Percentiles rank a stretch among this genome's conserved stretches.
phyloP scores from a whole-genome alignment of 1,140 invertebrate genomes.

The Lepidurus apus region DNA sequence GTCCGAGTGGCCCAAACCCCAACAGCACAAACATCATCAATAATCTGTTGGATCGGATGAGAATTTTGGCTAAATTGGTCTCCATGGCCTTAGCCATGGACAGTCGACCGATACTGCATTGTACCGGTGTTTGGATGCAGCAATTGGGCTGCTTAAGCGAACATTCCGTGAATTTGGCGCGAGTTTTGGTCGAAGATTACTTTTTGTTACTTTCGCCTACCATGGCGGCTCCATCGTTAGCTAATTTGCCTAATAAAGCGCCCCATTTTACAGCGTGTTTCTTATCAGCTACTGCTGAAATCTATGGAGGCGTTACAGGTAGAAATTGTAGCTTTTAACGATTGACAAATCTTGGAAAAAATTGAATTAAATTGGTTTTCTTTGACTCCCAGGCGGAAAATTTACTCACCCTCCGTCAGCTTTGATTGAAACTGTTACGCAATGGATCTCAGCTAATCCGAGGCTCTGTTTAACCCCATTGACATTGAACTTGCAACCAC shows the following conservation, averaged over 20 bases:
- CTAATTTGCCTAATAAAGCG: slow-evolving; percentile 53
- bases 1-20: slow-evolving; percentile 52
- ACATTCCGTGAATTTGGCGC: slow-evolving; percentile 56
- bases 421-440: slow-evolving; percentile 57
- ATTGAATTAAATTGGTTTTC: not conserved
- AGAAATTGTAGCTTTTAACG: not conserved
- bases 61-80: slow-evolving; percentile 68
- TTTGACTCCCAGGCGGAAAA: slow-evolving; percentile 25
- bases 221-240: slow-evolving; percentile 21
- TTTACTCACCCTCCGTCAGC: slow-evolving; percentile 53
- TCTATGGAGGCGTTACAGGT: slow-evolving; percentile 51
- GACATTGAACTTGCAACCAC: slow-evolving; percentile 53
- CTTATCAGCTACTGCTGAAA: slow-evolving; percentile 69
- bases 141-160: slow-evolving; percentile 50
- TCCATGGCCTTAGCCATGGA: slow-evolving; percentile 69
- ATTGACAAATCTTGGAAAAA: not conserved
- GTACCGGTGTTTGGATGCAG: slow-evolving; percentile 76
- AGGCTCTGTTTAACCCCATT: slow-evolving; percentile 64
- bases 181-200: slow-evolving; percentile 70
- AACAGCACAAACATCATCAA: slow-evolving; percentile 43
- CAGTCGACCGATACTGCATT: slow-evolving; percentile 62
- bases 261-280: slow-evolving; percentile 75
- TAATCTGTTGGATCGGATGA: slow-evolving; percentile 51
- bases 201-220: slow-evolving; percentile 61
- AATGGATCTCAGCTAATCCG: slow-evolving; percentile 61